Conservation (phyloP, 2,113 vertebrate species). For the Myrmecophaga tridactyla region DNA sequence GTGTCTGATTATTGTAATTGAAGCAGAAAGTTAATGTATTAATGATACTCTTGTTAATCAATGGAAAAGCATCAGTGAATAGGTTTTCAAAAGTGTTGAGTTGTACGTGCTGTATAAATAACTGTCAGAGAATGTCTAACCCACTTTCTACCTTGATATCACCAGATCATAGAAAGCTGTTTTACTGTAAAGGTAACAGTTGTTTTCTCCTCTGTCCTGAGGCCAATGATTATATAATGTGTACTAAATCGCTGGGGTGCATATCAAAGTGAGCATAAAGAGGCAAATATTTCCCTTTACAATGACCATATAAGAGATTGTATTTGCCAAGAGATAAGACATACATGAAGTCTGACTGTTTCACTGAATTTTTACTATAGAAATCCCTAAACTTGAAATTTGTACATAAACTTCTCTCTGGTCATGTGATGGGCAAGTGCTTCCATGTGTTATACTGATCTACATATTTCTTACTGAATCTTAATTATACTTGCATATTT, state of each 20-base stretch:
- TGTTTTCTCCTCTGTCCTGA: constrained; percentile 41
- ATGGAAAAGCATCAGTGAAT: background rate
- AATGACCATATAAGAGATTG: background rate
- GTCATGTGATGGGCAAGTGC: background rate
- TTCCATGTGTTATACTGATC: background rate
- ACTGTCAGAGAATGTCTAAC: background rate
- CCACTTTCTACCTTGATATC: background rate
- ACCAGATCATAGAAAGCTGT: background rate
- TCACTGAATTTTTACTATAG: background rate
- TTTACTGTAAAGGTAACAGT: background rate
- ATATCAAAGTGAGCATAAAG: constrained; percentile 35
- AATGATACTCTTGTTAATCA: constrained; percentile 37
- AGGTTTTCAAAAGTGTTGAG: background rate
- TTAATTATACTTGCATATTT: background rate
- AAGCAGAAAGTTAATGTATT: constrained; percentile 54
- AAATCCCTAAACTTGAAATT: background rate
- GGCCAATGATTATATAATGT: background rate
- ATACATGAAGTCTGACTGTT: constrained; percentile 40
- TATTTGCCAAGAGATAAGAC: constrained; percentile 36
- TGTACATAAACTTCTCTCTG: background rate
- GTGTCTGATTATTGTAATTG: constrained; percentile 21
- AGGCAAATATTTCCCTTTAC: constrained; percentile 44
- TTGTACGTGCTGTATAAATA: background rate
- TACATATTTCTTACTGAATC: background rate
- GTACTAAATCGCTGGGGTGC: background rate